These are phyloP conservation scores for Heliconius ismenius DNA, from an alignment of 2,888 invertebrate genomes.

Conservation along the genomic window DNA sequence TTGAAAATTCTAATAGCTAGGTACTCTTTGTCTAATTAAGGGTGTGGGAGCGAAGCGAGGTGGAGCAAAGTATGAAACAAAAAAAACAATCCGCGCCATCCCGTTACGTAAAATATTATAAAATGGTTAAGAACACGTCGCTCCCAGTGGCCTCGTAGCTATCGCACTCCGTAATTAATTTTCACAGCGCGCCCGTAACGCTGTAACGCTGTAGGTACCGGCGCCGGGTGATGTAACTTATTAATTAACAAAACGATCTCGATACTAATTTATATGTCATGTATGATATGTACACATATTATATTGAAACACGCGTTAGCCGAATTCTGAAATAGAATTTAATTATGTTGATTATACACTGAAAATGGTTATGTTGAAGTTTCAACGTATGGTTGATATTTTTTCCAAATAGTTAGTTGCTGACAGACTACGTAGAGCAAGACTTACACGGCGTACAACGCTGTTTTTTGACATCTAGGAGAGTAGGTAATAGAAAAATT, in stretches of 20 bases:
- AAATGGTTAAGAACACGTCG: constrained; percentile 21
- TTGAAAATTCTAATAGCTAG: not conserved
- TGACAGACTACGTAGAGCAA: no score
- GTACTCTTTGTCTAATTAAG: no score
- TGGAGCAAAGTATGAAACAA: no score
- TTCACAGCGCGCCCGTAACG: constrained; percentile 34
- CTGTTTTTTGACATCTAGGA: no score
- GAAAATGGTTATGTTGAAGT: not conserved
- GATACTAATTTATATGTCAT: constrained; percentile 8
- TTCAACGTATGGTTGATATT: no score
- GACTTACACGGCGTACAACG: no score
- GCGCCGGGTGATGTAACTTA: constrained; percentile 35
- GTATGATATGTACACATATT: not conserved
- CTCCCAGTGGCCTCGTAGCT: constrained; percentile 29
- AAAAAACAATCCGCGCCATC: not conserved
- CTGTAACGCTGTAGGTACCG: constrained; percentile 4
- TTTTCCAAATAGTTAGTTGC: no score
- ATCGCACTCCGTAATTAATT: constrained; percentile 37
- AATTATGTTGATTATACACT: constrained; percentile 1
- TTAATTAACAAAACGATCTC: constrained; percentile 38
- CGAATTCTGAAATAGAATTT: constrained; percentile 12
- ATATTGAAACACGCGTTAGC: constrained; percentile 7
- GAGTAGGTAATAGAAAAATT: no score
- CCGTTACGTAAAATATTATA: not conserved
- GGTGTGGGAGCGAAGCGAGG: no score